Percentiles rank a stretch among this genome's conserved stretches.
These are phyloP conservation scores for Tribolium freemani DNA, from an alignment of 2,888 invertebrate genomes.

Conservation along the genomic window DNA sequence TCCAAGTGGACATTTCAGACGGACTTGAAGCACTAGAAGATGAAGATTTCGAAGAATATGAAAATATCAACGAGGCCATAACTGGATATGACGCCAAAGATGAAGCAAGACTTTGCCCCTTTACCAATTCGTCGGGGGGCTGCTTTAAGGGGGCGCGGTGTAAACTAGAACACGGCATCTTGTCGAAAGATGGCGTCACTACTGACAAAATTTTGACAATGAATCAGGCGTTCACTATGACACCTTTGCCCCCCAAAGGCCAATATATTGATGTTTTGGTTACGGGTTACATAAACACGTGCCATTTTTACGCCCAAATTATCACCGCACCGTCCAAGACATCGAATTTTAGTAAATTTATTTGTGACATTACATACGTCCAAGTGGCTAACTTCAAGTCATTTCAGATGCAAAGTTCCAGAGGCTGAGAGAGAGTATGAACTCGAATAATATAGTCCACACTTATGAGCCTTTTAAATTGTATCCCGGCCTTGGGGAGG, in stretches of 20 bases:
- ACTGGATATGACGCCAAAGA: constrained; percentile 59
- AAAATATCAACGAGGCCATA: constrained; percentile 58
- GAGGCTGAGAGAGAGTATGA: constrained; percentile 46
- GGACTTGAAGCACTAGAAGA: neutral
- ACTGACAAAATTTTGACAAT: constrained; percentile 53
- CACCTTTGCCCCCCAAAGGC: constrained; percentile 46
- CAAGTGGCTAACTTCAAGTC: neutral
- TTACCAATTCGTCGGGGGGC: constrained; percentile 53
- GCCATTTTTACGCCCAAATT: constrained; percentile 53
- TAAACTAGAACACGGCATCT: constrained; percentile 55
- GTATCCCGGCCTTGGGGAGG: constrained; percentile 55
- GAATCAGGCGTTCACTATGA: constrained; percentile 44
- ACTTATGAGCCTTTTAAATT: constrained; percentile 53
- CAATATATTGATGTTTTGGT: constrained; percentile 50
- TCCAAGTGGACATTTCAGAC: neutral
- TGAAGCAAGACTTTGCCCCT: constrained; percentile 58
- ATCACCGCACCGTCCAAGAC: neutral
- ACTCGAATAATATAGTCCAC: constrained; percentile 32
- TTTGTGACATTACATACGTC: too few species aligned
- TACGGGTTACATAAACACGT: constrained; percentile 51
- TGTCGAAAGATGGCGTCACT: constrained; percentile 58
- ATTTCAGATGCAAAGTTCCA: constrained; percentile 25
- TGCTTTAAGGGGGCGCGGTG: constrained; percentile 59
- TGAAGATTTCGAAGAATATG: constrained; percentile 37
- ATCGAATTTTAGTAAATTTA: neutral